A percentile compares a stretch with the other conserved stretches of the same genome.
Conservation (phyloP, 2,113 vertebrate genomes). For the Melanostigma gelatinosum region DNA sequence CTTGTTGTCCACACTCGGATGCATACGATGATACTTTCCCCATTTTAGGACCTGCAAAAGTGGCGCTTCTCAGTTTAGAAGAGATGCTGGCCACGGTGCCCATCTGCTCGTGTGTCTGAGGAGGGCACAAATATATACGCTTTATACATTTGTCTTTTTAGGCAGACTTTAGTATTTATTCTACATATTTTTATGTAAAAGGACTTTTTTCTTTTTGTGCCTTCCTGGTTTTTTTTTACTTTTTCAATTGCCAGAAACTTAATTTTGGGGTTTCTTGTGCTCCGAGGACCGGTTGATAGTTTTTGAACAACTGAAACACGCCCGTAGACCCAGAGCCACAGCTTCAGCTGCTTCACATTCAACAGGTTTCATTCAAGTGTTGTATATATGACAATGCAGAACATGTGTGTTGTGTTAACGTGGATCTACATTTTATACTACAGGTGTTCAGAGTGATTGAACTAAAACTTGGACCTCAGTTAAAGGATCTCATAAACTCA, state of each 20-base stretch:
- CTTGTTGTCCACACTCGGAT: not conserved
- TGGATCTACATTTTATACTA: slow-evolving; percentile 92
- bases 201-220: not conserved
- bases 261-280: slow-evolving; percentile 18
- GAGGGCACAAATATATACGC: not conserved
- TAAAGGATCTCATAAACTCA: slow-evolving; percentile 86
- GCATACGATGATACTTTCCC: not conserved
- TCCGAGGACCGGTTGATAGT: slow-evolving; percentile 4
- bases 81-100: not conserved
- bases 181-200: not conserved
- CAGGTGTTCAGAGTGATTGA: slow-evolving; percentile 90
- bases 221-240: not conserved
- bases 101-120: not conserved
- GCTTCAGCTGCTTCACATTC: slow-evolving; percentile 72
- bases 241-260: slow-evolving; percentile 1
- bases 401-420: slow-evolving; percentile 87
- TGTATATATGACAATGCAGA: slow-evolving; percentile 80
- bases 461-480: slow-evolving; percentile 88
- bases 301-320: slow-evolving; percentile 39
- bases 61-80: not conserved
- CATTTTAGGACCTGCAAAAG: not conserved
- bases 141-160: not conserved
- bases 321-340: slow-evolving; percentile 58
- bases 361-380: slow-evolving; percentile 79
- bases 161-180: not conserved